A percentile compares a stretch with the other conserved stretches of the same genome.
phyloP scores from a whole-genome alignment of 2,113 vertebrate species.

The Calyptomena viridis region DNA sequence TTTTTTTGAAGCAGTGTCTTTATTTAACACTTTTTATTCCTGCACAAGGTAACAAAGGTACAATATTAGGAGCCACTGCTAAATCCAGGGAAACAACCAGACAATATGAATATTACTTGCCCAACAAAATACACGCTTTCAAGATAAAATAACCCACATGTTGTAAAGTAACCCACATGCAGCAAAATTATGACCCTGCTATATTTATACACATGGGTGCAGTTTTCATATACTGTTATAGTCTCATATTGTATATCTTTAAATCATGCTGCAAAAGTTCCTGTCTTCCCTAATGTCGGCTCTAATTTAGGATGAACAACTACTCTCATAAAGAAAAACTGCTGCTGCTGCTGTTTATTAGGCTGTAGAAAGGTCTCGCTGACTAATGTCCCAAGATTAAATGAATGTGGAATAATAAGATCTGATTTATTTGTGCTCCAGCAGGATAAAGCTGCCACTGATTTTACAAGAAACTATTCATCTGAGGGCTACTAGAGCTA shows the following conservation, averaged over 20 bases:
- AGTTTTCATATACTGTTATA: slow-evolving; percentile 76
- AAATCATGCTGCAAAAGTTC: slow-evolving; percentile 79
- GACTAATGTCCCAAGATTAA: slow-evolving; percentile 85
- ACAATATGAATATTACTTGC: neutral
- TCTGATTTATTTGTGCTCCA: slow-evolving; percentile 83
- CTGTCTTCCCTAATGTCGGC: slow-evolving; percentile 75
- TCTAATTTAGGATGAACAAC: slow-evolving; percentile 87
- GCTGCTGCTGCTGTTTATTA: slow-evolving; percentile 85
- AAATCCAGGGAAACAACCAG: neutral
- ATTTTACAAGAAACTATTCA: slow-evolving; percentile 88
- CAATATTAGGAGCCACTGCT: neutral
- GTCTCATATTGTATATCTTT: slow-evolving; percentile 78
- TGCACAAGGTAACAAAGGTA: neutral
- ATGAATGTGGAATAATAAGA: slow-evolving; percentile 88
- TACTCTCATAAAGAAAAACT: slow-evolving; percentile 87
- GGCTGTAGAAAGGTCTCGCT: slow-evolving; percentile 83
- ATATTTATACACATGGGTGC: slow-evolving; percentile 76
- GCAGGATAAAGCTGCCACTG: slow-evolving; percentile 83
- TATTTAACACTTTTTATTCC: neutral
- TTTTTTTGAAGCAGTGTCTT: neutral
- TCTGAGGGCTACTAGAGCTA: slow-evolving; percentile 79
- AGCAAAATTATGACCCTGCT: slow-evolving; percentile 74
- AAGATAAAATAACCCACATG: slow-evolving; percentile 61
- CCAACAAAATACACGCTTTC: slow-evolving; percentile 59
- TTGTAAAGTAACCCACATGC: slow-evolving; percentile 63